phyloP scores from a whole-genome alignment of 1,140 invertebrate genomes.

The Berghia stephanieae region DNA sequence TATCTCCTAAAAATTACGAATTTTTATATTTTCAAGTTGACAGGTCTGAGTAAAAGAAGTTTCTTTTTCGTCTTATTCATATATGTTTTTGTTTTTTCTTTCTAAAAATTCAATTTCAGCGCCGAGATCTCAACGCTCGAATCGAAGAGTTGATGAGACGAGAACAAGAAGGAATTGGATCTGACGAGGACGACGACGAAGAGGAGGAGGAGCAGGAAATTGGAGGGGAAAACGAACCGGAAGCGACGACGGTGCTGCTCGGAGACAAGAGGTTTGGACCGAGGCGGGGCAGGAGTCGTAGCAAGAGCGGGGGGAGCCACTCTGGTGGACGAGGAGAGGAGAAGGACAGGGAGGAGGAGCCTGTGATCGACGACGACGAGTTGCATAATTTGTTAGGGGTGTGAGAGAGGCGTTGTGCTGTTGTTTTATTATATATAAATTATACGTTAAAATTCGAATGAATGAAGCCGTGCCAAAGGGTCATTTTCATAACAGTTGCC shows the following conservation, averaged over 20 bases:
- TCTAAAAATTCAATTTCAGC: too few species aligned
- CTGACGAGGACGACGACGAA: slow-evolving; percentile 17
- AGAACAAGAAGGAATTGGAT: slow-evolving; percentile 30
- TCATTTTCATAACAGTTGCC: neutral
- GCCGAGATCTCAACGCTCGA: slow-evolving; percentile 49
- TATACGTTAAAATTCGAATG: neutral
- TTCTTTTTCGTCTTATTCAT: too few species aligned
- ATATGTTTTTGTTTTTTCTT: too few species aligned
- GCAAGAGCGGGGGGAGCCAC: slow-evolving; percentile 12
- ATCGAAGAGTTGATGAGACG: slow-evolving; percentile 50
- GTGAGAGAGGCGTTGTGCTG: slow-evolving; percentile 21
- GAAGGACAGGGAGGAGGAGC: slow-evolving; percentile 42
- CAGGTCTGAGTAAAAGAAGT: too few species aligned
- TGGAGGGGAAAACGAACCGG: slow-evolving; percentile 24
- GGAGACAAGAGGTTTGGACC: too few species aligned
- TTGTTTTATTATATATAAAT: neutral
- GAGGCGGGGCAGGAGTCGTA: neutral
- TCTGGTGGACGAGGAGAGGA: slow-evolving; percentile 10
- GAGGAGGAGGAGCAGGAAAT: slow-evolving; percentile 31
- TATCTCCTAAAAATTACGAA: too few species aligned
- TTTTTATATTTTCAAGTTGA: too few species aligned
- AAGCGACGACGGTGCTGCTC: too few species aligned
- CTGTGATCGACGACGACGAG: slow-evolving; percentile 56
- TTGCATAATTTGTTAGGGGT: slow-evolving; percentile 54
- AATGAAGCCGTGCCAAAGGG: too few species aligned